phyloP scores from a whole-genome alignment of 1,140 invertebrate genomes.

The Daktulosphaira vitifoliae region DNA sequence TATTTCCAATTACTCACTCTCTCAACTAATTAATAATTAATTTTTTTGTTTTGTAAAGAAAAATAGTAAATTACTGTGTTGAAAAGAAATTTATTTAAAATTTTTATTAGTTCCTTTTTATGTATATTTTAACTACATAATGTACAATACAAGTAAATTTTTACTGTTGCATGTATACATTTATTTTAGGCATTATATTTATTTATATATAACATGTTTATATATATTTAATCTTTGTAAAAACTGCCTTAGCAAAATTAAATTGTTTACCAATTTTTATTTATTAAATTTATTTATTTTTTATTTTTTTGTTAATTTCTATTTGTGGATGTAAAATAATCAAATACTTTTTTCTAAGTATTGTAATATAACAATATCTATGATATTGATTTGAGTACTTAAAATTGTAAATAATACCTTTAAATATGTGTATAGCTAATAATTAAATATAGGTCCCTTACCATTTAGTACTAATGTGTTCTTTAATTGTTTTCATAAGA shows the following conservation, averaged over 20 bases:
- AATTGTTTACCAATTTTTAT: constrained; percentile 26
- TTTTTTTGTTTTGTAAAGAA: too few species aligned
- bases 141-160: too few species aligned
- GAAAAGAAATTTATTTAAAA: too few species aligned
- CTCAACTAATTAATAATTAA: too few species aligned
- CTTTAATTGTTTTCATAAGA: constrained; percentile 32
- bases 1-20: too few species aligned
- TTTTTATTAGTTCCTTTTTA: too few species aligned
- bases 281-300: not conserved
- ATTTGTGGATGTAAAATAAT: constrained; percentile 3
- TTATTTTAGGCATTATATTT: too few species aligned
- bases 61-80: too few species aligned
- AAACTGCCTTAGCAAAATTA: constrained; percentile 16
- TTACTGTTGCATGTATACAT: too few species aligned
- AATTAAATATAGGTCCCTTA: constrained; percentile 8
- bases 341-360: constrained; percentile 3
- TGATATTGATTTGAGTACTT: constrained; percentile 24
- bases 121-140: too few species aligned
- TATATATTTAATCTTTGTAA: too few species aligned
- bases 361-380: not conserved
- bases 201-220: too few species aligned
- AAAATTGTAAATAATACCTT: constrained; percentile 25
- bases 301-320: constrained; percentile 19
- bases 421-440: constrained; percentile 9
- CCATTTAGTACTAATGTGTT: constrained; percentile 29